These are phyloP conservation scores for Apamea crenata DNA, from an alignment of 2,888 invertebrate genomes.

Conservation along the genomic window DNA sequence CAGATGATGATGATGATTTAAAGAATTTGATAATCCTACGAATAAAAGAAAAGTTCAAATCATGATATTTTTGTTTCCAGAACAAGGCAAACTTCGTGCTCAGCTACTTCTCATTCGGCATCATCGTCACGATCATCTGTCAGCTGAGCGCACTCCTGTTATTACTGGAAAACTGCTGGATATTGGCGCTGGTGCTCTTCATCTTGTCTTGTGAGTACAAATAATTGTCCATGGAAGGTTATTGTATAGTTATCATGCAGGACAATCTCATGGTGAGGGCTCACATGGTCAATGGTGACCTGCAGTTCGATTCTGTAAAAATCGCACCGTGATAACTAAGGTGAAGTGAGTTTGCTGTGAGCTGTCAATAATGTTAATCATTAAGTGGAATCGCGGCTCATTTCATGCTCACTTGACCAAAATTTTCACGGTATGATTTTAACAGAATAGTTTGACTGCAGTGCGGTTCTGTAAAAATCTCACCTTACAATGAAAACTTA, in stretches of 20 bases:
- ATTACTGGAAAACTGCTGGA: constrained; percentile 67
- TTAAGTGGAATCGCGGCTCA: no score
- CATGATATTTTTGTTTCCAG: constrained; percentile 64
- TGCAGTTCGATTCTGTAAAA: background rate
- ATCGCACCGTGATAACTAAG: no score
- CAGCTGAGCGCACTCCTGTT: constrained; percentile 68
- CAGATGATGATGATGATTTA: no score
- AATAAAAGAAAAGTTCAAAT: background rate
- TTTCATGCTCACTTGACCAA: no score
- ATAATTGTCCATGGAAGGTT: background rate
- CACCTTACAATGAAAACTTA: no score
- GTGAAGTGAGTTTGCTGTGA: no score
- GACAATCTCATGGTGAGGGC: background rate
- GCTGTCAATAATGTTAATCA: no score
- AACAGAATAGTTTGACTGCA: no score
- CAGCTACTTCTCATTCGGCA: constrained; percentile 69
- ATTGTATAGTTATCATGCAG: background rate
- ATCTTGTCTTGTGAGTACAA: constrained; percentile 67
- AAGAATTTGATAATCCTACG: background rate
- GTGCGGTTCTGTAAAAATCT: no score
- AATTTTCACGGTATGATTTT: no score
- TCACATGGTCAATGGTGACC: background rate
- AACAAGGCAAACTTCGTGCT: constrained; percentile 67
- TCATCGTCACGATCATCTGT: constrained; percentile 67
- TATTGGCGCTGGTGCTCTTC: constrained; percentile 50